These are phyloP conservation scores for Sminthopsis crassicaudata DNA, from an alignment of 2,113 vertebrate genomes.

Conservation along the genomic window DNA sequence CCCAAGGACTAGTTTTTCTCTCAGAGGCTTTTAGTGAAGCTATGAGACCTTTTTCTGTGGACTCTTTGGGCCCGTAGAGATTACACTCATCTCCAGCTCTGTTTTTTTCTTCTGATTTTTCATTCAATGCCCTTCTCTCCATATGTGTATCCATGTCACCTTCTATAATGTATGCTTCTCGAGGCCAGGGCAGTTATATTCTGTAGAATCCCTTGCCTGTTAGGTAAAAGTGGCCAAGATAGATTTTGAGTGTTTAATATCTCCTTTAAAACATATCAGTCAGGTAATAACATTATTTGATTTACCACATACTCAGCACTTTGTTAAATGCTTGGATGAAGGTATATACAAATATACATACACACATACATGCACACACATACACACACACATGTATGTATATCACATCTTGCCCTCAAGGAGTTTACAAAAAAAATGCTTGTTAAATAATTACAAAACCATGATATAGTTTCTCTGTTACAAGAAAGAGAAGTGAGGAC, in stretches of 20 bases:
- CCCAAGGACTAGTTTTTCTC: constrained; percentile 13
- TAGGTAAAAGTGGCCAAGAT: not conserved
- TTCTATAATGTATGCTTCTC: not conserved
- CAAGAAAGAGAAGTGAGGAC: not conserved
- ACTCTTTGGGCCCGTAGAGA: not conserved
- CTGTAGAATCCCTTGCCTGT: not conserved
- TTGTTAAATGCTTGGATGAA: not conserved
- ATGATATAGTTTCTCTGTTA: not conserved
- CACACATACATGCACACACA: not conserved
- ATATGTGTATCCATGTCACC: not conserved
- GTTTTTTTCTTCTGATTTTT: not conserved
- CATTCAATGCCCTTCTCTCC: not conserved
- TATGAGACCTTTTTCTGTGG: not conserved
- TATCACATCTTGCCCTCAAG: not conserved
- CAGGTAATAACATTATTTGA: not conserved
- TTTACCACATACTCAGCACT: not conserved
- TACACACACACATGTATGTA: too few species aligned
- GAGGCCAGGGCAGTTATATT: not conserved
- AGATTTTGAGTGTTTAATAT: not conserved
- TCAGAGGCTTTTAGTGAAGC: not conserved
- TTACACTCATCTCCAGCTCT: not conserved
- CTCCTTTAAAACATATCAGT: not conserved
- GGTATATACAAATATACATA: not conserved
- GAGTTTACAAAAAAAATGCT: not conserved
- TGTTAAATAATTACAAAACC: not conserved